Percentiles rank a stretch among this genome's conserved stretches.
Conservation (phyloP, 2,888 invertebrate species). For the Lepidocyrtoides sp. region DNA sequence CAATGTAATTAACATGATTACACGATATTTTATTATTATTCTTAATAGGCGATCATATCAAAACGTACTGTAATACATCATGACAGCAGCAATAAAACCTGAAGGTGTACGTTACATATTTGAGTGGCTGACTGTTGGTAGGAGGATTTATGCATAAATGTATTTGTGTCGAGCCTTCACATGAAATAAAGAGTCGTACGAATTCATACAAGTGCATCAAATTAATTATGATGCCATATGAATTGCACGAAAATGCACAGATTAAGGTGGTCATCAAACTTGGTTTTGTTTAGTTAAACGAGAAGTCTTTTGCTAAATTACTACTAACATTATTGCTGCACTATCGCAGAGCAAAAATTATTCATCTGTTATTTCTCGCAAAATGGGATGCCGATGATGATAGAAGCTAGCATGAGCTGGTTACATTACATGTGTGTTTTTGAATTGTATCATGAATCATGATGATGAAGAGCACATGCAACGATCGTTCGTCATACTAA, state of each 20-base stretch:
- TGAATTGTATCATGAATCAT: neutral
- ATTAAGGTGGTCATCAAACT: neutral
- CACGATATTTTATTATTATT: neutral
- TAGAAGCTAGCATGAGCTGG: neutral
- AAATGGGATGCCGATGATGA: neutral
- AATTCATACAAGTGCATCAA: neutral
- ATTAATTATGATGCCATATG: neutral
- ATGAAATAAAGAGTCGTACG: neutral
- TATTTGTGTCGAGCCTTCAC: constrained; percentile 12
- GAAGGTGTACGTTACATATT: neutral
- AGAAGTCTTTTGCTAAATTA: no score
- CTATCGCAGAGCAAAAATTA: no score
- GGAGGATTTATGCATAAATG: constrained; percentile 23
- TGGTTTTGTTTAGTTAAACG: neutral
- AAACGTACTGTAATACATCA: constrained; percentile 27
- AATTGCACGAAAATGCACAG: neutral
- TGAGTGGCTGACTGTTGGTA: neutral
- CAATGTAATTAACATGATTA: constrained; percentile 53
- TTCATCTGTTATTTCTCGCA: neutral
- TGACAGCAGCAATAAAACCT: constrained; percentile 32
- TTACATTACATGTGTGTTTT: neutral
- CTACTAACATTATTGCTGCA: no score
- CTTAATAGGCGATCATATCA: constrained; percentile 14
- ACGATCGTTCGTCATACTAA: neutral
- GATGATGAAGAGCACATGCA: neutral